A percentile compares a stretch with the other conserved stretches of the same genome.
Conservation (phyloP, 2,888 invertebrate species). For the Polydrusus tereticollis region DNA sequence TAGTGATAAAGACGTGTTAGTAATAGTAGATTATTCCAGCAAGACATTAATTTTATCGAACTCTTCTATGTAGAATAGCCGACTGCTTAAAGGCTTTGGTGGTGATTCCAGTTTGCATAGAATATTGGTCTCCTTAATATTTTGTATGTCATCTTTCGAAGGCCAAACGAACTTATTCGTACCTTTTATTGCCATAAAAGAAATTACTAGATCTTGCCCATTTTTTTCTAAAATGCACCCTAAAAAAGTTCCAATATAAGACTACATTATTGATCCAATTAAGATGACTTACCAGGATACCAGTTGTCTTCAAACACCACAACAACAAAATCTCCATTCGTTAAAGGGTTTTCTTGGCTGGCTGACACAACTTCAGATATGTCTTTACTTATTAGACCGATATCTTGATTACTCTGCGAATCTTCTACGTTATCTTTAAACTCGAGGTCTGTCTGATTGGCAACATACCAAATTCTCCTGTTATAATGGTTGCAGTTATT, state of each 20-base stretch:
- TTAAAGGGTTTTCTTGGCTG: background rate
- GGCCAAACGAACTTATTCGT: background rate
- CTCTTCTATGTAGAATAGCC: background rate
- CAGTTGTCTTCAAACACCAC: background rate
- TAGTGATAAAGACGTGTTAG: background rate
- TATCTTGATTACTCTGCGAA: background rate
- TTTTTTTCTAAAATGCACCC: background rate
- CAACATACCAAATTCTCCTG: background rate
- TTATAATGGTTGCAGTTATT: background rate
- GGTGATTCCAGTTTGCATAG: background rate
- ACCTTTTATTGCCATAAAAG: background rate
- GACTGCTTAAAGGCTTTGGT: background rate
- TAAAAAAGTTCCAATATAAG: background rate
- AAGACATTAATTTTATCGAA: background rate
- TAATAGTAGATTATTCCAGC: background rate
- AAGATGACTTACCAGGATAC: background rate
- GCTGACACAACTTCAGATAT: background rate
- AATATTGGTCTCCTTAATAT: background rate
- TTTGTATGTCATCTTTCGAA: background rate
- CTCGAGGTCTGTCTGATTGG: background rate
- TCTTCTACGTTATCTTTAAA: background rate
- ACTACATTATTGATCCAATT: background rate
- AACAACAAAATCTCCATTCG: background rate
- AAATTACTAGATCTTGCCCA: background rate
- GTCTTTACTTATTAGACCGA: background rate